Evolutionary conservation across 2,888 invertebrate genomes (phyloP).

Genomic region (Chrysodeixis includens): DNA sequence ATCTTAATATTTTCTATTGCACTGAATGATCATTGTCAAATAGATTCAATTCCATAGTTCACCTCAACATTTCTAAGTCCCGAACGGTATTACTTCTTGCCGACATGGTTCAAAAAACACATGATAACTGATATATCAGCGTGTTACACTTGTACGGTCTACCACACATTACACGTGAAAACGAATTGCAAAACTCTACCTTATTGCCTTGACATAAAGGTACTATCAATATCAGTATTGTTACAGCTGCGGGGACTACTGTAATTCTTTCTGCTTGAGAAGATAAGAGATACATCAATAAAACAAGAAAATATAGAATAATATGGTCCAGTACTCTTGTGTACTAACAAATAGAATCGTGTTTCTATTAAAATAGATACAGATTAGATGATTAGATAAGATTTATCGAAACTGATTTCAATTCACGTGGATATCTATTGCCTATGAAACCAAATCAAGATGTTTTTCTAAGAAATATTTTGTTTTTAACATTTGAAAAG

Average conservation of each 20-base stretch:
- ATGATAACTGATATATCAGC: slow-evolving; percentile 2
- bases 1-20: no score
- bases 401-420: not conserved
- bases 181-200: not conserved
- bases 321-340: slow-evolving; percentile 1
- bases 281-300: not conserved
- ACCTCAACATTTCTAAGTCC: not conserved
- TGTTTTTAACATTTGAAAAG: not conserved
- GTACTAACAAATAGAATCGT: not conserved
- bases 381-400: not conserved
- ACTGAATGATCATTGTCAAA: no score
- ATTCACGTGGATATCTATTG: not conserved
- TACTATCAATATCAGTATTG: not conserved
- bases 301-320: not conserved
- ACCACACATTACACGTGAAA: not conserved
- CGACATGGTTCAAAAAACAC: not conserved
- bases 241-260: not conserved
- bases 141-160: not conserved
- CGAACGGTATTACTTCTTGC: not conserved
- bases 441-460: not conserved
- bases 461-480: not conserved
- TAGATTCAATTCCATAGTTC: no score
- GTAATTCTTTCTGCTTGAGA: not conserved
- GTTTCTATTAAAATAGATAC: slow-evolving; percentile 1
- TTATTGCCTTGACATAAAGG: not conserved